Evolutionary conservation across 1,140 invertebrate species (phyloP).

Genomic region (Lethocerus indicus): DNA sequence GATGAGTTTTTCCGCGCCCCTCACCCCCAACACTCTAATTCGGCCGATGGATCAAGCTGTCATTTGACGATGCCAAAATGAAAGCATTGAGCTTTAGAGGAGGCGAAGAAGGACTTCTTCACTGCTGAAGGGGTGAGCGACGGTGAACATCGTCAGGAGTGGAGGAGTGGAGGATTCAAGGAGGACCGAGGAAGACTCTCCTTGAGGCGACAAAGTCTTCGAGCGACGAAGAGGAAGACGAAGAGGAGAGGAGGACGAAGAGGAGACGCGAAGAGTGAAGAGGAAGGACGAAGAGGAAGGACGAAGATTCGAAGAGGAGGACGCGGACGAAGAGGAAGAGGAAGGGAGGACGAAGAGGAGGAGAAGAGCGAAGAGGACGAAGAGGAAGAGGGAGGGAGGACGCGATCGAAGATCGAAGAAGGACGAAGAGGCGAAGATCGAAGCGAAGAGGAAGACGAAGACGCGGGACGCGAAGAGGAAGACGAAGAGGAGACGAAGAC

Average conservation of each 20-base stretch:
- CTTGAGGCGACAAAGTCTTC: background rate
- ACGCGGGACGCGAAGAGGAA: background rate
- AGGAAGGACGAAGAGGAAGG: background rate
- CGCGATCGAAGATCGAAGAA: background rate
- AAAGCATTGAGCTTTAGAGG: too few relatives aligned
- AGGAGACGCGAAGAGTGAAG: background rate
- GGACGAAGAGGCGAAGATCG: background rate
- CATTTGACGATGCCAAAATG: too few relatives aligned
- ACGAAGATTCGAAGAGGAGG: background rate
- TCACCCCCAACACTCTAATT: too few relatives aligned
- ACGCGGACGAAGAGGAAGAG: background rate
- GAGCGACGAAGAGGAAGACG: background rate
- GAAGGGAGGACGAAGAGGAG: background rate
- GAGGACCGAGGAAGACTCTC: background rate
- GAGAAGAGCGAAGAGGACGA: background rate
- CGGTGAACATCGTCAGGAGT: too few relatives aligned
- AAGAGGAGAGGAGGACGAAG: background rate
- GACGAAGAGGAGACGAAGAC: background rate
- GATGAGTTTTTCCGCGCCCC: too few relatives aligned
- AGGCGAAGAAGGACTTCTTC: too few relatives aligned
- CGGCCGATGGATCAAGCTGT: too few relatives aligned
- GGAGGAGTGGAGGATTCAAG: too few relatives aligned
- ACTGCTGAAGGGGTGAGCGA: too few relatives aligned
- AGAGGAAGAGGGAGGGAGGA: background rate
- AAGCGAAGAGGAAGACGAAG: background rate